These are phyloP conservation scores for Cephus rjabovi DNA, from an alignment of 2,888 invertebrate genomes.

Conservation along the genomic window DNA sequence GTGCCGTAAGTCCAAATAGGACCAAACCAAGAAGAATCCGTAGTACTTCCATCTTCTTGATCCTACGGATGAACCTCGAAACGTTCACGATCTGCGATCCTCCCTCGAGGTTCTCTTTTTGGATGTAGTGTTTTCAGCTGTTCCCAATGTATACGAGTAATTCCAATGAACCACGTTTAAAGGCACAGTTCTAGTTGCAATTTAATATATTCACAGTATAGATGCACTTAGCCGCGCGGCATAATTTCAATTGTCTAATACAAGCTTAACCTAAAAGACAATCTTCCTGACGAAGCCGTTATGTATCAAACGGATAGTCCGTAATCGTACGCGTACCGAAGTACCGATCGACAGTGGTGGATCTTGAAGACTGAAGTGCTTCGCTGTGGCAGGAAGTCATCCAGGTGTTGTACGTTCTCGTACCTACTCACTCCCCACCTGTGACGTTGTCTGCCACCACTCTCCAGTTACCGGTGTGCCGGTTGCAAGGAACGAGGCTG, in stretches of 20 bases:
- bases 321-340: slow-evolving; percentile 20
- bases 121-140: neutral
- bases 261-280: neutral
- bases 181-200: neutral
- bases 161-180: neutral
- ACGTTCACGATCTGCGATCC: neutral
- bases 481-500: slow-evolving; percentile 47
- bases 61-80: neutral
- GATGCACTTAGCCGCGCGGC: neutral
- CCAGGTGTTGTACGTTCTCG: slow-evolving; percentile 49
- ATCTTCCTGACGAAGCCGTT: neutral
- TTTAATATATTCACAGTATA: neutral
- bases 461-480: slow-evolving; percentile 40
- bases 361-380: slow-evolving; percentile 53
- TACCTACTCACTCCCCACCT: slow-evolving; percentile 36
- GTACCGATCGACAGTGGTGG: slow-evolving; percentile 41
- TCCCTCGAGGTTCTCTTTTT: slow-evolving; percentile 4
- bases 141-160: neutral
- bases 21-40: neutral
- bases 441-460: slow-evolving; percentile 11
- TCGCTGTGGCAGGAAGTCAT: slow-evolving; percentile 55
- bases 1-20: neutral
- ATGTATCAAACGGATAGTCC: neutral
- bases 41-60: neutral
- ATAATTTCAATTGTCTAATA: neutral